Evolutionary conservation across 2,113 vertebrate species (phyloP).

Genomic region (Takifugu flavidus): DNA sequence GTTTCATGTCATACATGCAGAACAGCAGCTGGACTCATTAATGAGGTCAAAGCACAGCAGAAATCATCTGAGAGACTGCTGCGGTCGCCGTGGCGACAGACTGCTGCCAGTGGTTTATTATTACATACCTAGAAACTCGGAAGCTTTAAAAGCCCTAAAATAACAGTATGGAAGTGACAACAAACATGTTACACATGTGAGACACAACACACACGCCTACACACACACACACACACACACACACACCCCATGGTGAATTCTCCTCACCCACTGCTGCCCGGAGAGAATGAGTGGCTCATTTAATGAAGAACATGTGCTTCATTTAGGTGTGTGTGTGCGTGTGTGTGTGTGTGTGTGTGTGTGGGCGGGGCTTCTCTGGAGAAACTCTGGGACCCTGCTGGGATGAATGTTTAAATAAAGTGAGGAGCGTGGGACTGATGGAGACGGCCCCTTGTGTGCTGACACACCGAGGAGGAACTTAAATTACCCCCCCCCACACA

Average conservation of each 20-base stretch:
- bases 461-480: slow-evolving; percentile 22
- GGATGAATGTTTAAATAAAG: slow-evolving; percentile 45
- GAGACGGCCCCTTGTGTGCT: slow-evolving; percentile 24
- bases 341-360: slow-evolving; percentile 26
- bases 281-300: slow-evolving; percentile 51
- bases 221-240: slow-evolving; percentile 4
- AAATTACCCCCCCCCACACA: slow-evolving; percentile 17
- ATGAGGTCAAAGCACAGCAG: too few relatives aligned
- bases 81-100: too few relatives aligned
- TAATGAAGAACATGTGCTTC: slow-evolving; percentile 73
- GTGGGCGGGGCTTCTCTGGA: slow-evolving; percentile 25
- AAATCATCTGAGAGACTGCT: too few relatives aligned
- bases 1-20: too few relatives aligned
- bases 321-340: slow-evolving; percentile 26
- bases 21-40: too few relatives aligned
- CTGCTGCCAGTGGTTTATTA: too few relatives aligned
- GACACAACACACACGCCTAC: background rate
- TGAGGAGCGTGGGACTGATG: slow-evolving; percentile 44
- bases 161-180: too few relatives aligned
- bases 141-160: too few relatives aligned
- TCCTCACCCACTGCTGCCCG: background rate
- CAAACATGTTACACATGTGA: too few relatives aligned
- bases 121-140: too few relatives aligned
- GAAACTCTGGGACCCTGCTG: slow-evolving; percentile 4
- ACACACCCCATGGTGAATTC: slow-evolving; percentile 9